These are phyloP conservation scores for Manacus vitellinus DNA, from an alignment of 2,113 vertebrate genomes.

Conservation along the genomic window DNA sequence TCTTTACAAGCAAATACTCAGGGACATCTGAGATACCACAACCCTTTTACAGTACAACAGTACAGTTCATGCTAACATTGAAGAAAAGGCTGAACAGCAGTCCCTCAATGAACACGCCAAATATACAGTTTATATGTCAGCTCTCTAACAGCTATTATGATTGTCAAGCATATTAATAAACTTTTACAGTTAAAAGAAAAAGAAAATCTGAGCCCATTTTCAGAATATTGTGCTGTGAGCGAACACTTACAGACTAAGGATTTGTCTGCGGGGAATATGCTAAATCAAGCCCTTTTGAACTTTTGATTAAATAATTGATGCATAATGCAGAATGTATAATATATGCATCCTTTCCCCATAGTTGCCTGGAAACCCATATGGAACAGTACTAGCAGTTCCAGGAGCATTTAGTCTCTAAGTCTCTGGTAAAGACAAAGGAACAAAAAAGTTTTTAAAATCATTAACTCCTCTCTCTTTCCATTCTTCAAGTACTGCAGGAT, in stretches of 20 bases:
- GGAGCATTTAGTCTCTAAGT: constrained; percentile 23
- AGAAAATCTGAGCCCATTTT: constrained; percentile 33
- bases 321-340: constrained; percentile 59
- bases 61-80: neutral
- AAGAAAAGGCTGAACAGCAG: neutral
- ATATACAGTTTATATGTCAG: neutral
- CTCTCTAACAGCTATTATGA: neutral
- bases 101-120: neutral
- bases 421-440: constrained; percentile 42
- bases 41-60: neutral
- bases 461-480: constrained; percentile 41
- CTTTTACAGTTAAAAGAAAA: constrained; percentile 4
- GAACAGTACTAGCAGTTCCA: constrained; percentile 39
- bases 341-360: constrained; percentile 39
- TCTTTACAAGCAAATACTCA: neutral
- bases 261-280: constrained; percentile 52
- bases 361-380: constrained; percentile 67
- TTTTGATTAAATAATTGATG: constrained; percentile 70
- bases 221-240: neutral
- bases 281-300: constrained; percentile 69
- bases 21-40: neutral
- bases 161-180: constrained; percentile 21
- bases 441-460: constrained; percentile 29
- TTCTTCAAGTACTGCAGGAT: constrained; percentile 40
- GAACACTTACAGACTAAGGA: constrained; percentile 27